Evolutionary conservation across 2,888 invertebrate species (phyloP), one percentile per base, ranked within the genome.

Genomic region (Macrophya annulata): DNA sequence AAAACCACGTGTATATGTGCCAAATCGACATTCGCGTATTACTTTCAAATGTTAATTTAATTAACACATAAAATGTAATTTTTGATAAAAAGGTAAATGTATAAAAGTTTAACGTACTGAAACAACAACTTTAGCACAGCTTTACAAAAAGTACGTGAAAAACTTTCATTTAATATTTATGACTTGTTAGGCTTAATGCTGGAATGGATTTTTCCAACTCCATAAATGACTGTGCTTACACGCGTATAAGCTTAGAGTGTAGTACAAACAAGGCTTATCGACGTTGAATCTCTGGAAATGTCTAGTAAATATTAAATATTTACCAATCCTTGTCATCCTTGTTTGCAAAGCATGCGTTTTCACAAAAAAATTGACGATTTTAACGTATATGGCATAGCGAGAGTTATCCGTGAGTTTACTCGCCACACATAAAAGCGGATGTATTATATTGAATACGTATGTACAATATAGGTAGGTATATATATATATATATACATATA

Each of bases 251-350:
- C 62, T 62, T 25, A 62, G 62, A 62, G 62, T 62, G 25, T 21
- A 62, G 25, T 25, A 25, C 62, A 62, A 62, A 62, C 62, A 62
- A 25, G 21, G 62, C 62, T 62, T 62, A 62, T 62, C 25, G 25
- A 62, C 62, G 62, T 25, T 25, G 25, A 62, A 62, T 62, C 25
- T 25, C 8, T 25, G 25, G 55, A 62, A 62, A 62, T 21, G 21
- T 62, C 21, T 62, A 62, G 62, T 62, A 62, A 62, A 62, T 62
- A 62, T 62, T 62, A 25, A 62, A 62, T 62, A 62, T 62, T 62
- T 62, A 21, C 25, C 21, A 62, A 62, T 62, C 62, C 25, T 21
- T 62, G 62, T 62, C 62, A 62, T 62, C 25, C 62, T 12, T 62
- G 4, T 62, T 25, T 62, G 25, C 62, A 10, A 62, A 25, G 62